Evolutionary conservation across 2,888 invertebrate genomes (phyloP), one percentile per base, ranked within the genome.

Genomic region (Apeira syringaria): DNA sequence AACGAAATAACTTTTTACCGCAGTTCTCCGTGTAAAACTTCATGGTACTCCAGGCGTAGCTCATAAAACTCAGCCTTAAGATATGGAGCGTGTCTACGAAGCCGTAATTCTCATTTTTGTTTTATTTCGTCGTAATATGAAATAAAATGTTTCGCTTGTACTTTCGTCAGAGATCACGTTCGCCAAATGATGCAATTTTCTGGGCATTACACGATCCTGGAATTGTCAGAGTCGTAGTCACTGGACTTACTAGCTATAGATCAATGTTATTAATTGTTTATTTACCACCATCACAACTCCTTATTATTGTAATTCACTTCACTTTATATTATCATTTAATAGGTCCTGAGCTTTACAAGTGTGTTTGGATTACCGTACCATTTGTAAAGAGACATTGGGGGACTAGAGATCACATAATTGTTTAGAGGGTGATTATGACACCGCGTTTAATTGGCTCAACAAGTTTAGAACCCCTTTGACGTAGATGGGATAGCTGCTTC

Each of bases 401-500:
- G 69, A 60, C 58, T 64, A 59, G 67, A 74, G 72, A 80, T 75
- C 74, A 70, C 76, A 74, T 79, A 82, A 85, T 83, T 83, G 81
- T 80, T 81, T 74, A 74, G 76, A 79, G 82, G 74, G 68, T 68
- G 71, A 74, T 80, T 80, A 77, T 77, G 72, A 74, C 74, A 69
- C 68, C 68, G 68, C 73, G 68, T 74, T 81, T 81, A 83, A 85
- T 85, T 79, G 77, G 70, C 78, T 82, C 82, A 80, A 85, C 80
- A 80, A 82, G 81, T 78, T 72, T 73, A 58, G 63, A 72, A 63
- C 78, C 81, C 73, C 71, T 71, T 68, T 63, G 67, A 64, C 60
- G 56, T 56, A 64, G 67, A n/a, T n/a, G 66, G 70, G 67, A 50
- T n/a, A n/a, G 28, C 45, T 64, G 59, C 49, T 64, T 57, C 53